These are phyloP conservation scores for Tinamus guttatus DNA, from an alignment of 2,113 vertebrate genomes.

Conservation along the genomic window DNA sequence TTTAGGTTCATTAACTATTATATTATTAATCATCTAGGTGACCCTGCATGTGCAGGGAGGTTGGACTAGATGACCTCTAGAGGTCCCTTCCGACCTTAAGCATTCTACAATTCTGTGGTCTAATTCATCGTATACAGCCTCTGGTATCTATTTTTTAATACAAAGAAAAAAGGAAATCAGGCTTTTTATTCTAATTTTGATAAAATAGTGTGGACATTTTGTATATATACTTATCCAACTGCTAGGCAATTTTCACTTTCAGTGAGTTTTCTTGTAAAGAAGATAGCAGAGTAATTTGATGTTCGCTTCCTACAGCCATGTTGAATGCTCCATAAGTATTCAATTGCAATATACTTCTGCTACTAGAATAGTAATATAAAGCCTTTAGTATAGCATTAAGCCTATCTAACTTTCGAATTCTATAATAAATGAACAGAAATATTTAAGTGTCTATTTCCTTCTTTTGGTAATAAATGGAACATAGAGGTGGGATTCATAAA, in stretches of 20 bases:
- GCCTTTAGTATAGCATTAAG: not conserved
- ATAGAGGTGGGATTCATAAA: not conserved
- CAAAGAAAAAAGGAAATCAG: not conserved
- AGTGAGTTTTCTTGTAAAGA: not conserved
- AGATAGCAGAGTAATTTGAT: not conserved
- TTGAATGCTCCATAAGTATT: not conserved
- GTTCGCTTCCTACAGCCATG: not conserved
- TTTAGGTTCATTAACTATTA: not conserved
- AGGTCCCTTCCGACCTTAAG: no score
- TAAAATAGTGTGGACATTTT: not conserved
- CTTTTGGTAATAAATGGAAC: not conserved
- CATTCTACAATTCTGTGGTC: no score
- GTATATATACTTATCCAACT: not conserved
- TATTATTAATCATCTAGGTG: not conserved
- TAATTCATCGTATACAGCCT: not conserved
- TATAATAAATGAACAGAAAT: not conserved
- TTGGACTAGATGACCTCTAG: no score
- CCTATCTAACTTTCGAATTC: not conserved
- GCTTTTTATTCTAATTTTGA: not conserved
- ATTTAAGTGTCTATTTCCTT: not conserved
- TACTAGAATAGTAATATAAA: not conserved
- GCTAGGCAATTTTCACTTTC: not conserved
- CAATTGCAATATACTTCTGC: not conserved
- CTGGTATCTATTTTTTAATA: not conserved
- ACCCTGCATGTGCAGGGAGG: no score